These are phyloP conservation scores for Thryonomys swinderianus DNA, from an alignment of 2,113 vertebrate genomes.

Conservation along the genomic window DNA sequence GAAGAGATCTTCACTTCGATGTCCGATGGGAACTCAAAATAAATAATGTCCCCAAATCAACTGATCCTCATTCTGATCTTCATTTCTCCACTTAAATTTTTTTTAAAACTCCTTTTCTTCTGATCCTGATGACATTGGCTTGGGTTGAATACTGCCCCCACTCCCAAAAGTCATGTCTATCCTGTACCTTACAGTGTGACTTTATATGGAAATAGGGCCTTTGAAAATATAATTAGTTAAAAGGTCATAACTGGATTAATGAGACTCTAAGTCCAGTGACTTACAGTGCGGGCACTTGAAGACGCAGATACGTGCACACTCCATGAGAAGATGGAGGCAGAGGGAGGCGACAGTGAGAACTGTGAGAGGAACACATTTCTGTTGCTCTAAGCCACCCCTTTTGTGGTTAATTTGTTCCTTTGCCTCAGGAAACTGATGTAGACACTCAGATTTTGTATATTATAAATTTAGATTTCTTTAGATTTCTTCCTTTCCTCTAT, in stretches of 20 bases:
- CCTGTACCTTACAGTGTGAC: neutral
- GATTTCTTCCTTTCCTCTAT: neutral
- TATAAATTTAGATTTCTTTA: conserved; percentile 38
- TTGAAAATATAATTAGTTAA: neutral
- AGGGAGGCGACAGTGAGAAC: neutral
- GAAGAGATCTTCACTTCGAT: neutral
- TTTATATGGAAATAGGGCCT: neutral
- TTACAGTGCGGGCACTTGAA: neutral
- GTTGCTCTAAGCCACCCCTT: neutral
- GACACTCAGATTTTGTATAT: neutral
- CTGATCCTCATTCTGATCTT: neutral
- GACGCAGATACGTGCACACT: neutral
- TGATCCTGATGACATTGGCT: neutral
- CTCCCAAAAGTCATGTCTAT: neutral
- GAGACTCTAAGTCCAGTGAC: neutral
- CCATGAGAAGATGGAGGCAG: neutral
- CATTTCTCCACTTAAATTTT: neutral
- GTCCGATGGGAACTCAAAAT: neutral
- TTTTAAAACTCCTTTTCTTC: neutral
- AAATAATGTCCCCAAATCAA: neutral
- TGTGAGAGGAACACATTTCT: neutral
- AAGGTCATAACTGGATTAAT: neutral
- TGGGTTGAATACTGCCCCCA: neutral
- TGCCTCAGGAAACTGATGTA: neutral
- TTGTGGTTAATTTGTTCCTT: neutral